These are phyloP conservation scores for Galeopsomyia nigrocyanea DNA, from an alignment of 2,888 invertebrate species.

Conservation along the genomic window DNA sequence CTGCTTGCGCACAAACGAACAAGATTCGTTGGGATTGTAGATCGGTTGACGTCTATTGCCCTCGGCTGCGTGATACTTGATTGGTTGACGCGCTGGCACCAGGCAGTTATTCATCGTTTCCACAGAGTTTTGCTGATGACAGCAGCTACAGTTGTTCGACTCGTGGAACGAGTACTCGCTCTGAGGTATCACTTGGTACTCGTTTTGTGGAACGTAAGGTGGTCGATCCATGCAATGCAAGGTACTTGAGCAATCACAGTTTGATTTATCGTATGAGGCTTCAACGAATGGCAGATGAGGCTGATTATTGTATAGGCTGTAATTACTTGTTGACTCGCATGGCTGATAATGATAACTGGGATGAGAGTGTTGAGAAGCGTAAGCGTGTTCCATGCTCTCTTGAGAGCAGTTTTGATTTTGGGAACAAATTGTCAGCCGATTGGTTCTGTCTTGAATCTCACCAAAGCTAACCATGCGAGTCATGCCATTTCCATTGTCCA, in stretches of 20 bases:
- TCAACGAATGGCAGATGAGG: not conserved
- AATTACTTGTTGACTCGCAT: slow-evolving; percentile 8
- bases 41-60: slow-evolving; percentile 32
- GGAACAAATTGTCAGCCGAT: slow-evolving; percentile 45
- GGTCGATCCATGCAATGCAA: not conserved
- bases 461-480: slow-evolving; percentile 38
- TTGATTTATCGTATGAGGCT: too few species aligned
- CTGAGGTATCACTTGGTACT: slow-evolving; percentile 8
- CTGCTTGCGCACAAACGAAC: slow-evolving; percentile 24
- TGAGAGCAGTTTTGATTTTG: slow-evolving; percentile 44
- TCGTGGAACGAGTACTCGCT: slow-evolving; percentile 3
- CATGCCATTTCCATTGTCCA: slow-evolving; percentile 23
- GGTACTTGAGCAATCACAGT: too few species aligned
- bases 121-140: slow-evolving; percentile 4
- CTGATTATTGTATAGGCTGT: not conserved
- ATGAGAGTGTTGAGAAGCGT: slow-evolving; percentile 19
- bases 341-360: slow-evolving; percentile 12
- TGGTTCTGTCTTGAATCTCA: slow-evolving; percentile 44
- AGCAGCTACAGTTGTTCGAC: not conserved
- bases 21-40: slow-evolving; percentile 27
- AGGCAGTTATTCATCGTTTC: not conserved
- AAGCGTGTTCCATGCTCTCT: slow-evolving; percentile 21
- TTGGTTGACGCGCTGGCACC: slow-evolving; percentile 21
- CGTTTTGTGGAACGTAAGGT: slow-evolving; percentile 1
- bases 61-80: slow-evolving; percentile 41